Percentiles rank a stretch among this genome's conserved stretches.
These are phyloP conservation scores for Grus americana DNA, from an alignment of 2,113 vertebrate species.

Conservation along the genomic window DNA sequence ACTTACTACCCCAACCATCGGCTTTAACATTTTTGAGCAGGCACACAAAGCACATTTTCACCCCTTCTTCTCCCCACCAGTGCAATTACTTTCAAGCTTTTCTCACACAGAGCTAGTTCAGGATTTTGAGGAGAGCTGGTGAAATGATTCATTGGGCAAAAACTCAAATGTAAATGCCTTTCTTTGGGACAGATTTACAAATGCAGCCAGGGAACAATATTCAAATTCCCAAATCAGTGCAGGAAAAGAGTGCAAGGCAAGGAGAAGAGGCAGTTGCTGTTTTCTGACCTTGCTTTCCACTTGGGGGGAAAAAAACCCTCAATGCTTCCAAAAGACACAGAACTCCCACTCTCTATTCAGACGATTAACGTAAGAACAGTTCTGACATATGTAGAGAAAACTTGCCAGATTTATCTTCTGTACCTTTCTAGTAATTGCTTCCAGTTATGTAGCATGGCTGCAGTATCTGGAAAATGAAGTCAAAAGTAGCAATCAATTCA, in stretches of 20 bases:
- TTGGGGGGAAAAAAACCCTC: not conserved
- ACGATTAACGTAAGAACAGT: not conserved
- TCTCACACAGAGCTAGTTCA: not conserved
- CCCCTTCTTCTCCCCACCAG: not conserved
- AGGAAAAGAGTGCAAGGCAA: not conserved
- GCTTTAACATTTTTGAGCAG: not conserved
- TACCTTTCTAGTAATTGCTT: constrained; percentile 30
- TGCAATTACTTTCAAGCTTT: not conserved
- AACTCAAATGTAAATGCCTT: not conserved
- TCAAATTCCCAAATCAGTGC: not conserved
- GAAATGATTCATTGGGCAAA: constrained; percentile 14
- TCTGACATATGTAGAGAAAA: constrained; percentile 6
- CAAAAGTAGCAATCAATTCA: not conserved
- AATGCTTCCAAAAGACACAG: not conserved
- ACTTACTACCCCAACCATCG: not conserved
- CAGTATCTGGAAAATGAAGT: not conserved
- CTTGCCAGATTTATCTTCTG: constrained; percentile 4
- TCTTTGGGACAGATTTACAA: not conserved
- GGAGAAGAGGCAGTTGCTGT: not conserved
- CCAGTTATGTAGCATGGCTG: not conserved
- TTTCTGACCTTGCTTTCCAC: constrained; percentile 12
- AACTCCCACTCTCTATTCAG: not conserved
- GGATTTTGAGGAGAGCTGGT: not conserved
- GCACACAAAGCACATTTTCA: not conserved
- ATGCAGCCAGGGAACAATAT: not conserved